These are phyloP conservation scores for Sminthopsis crassicaudata DNA, from an alignment of 2,113 vertebrate genomes.

Conservation along the genomic window DNA sequence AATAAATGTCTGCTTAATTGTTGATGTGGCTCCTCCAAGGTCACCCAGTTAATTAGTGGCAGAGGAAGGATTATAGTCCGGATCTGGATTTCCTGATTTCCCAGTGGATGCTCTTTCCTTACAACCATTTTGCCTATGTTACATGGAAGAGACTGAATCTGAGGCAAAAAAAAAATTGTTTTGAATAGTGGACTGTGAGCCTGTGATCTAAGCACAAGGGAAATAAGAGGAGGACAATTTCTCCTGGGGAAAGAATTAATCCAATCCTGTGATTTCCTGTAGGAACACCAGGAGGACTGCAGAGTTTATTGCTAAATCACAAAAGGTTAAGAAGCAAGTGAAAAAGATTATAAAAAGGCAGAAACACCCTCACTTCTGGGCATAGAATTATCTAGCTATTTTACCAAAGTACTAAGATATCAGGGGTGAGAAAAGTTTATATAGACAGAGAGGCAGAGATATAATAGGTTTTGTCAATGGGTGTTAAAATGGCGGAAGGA, in stretches of 20 bases:
- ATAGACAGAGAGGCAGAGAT: neutral
- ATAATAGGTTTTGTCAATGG: neutral
- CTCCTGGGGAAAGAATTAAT: neutral
- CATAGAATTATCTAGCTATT: neutral
- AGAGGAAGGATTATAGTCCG: neutral
- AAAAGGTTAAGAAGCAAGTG: slow-evolving; percentile 6
- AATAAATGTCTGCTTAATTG: slow-evolving; percentile 3
- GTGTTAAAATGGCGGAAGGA: neutral
- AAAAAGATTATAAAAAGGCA: neutral
- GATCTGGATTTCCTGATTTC: neutral
- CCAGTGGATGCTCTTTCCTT: neutral
- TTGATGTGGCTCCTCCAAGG: neutral
- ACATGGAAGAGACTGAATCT: neutral
- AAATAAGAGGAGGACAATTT: neutral
- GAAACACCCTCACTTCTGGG: neutral
- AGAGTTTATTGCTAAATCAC: slow-evolving; percentile 40
- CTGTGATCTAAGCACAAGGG: neutral
- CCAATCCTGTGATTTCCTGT: slow-evolving; percentile 24
- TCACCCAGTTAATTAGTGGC: neutral
- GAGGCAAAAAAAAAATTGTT: neutral
- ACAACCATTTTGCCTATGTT: neutral
- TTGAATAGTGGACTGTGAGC: neutral
- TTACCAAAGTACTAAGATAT: neutral
- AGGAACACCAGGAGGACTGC: neutral
- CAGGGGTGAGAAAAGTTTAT: neutral